A percentile compares a stretch with the other conserved stretches of the same genome.
Evolutionary conservation across 2,113 vertebrate species (phyloP).

Genomic region (Hymenochirus boettgeri): DNA sequence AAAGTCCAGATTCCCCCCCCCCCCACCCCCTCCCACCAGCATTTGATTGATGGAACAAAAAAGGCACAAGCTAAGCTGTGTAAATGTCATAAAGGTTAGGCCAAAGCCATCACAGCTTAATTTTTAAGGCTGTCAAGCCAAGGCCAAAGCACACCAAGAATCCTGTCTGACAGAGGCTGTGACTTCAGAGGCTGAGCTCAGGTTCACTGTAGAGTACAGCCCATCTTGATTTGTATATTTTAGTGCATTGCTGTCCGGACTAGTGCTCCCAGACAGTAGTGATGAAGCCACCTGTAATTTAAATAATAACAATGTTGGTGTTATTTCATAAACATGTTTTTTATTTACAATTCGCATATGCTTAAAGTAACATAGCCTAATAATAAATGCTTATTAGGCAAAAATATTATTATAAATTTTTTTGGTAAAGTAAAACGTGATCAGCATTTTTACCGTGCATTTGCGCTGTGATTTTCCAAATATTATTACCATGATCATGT

Average conservation of each 20-base stretch:
- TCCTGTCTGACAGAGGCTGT: slow-evolving; percentile 81
- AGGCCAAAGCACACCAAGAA: slow-evolving; percentile 89
- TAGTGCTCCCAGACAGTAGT: slow-evolving; percentile 76
- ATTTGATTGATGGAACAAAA: slow-evolving; percentile 9
- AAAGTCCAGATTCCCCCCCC: slow-evolving; percentile 43
- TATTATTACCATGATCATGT: too few species aligned
- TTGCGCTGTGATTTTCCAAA: too few species aligned
- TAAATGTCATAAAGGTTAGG: slow-evolving; percentile 28
- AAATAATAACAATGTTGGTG: too few species aligned
- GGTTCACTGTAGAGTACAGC: slow-evolving; percentile 81
- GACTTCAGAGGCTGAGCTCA: slow-evolving; percentile 81
- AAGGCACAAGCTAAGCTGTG: not conserved
- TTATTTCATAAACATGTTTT: too few species aligned
- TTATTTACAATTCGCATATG: too few species aligned
- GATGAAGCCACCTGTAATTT: slow-evolving; percentile 72
- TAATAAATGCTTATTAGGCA: too few species aligned
- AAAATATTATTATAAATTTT: too few species aligned
- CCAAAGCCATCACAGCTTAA: slow-evolving; percentile 8
- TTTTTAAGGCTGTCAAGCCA: slow-evolving; percentile 73
- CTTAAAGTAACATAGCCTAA: too few species aligned
- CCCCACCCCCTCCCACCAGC: slow-evolving; percentile 54
- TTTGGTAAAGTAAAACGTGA: too few species aligned
- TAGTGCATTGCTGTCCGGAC: slow-evolving; percentile 69
- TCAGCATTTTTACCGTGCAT: too few species aligned
- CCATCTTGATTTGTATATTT: slow-evolving; percentile 88